phyloP scores from a whole-genome alignment of 2,113 vertebrate species.

The Perognathus longimembris region DNA sequence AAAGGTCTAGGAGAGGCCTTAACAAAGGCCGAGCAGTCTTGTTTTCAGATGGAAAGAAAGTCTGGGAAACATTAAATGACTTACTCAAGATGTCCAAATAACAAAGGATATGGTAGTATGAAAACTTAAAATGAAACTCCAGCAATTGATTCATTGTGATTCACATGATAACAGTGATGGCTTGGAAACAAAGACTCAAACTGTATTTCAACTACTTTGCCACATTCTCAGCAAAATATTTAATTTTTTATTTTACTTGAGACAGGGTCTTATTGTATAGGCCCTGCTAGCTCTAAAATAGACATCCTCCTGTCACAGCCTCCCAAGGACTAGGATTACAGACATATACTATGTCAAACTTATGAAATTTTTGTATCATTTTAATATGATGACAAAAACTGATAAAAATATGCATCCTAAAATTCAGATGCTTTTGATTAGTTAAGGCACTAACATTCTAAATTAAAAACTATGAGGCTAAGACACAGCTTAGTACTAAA shows the following conservation, averaged over 20 bases:
- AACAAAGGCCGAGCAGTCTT: not conserved
- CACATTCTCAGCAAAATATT: conserved; percentile 34
- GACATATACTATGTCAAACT: no score
- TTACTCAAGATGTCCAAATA: conserved; percentile 26
- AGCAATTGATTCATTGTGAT: not conserved
- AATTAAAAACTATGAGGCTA: not conserved
- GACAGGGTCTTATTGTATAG: no score
- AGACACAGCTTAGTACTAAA: not conserved
- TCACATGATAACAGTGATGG: conserved; percentile 9
- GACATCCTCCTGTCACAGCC: no score
- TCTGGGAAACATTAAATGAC: not conserved
- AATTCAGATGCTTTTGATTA: conserved; percentile 46
- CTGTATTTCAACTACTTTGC: not conserved
- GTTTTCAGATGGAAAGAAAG: conserved; percentile 35
- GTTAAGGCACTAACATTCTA: conserved; percentile 34
- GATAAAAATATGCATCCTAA: not conserved
- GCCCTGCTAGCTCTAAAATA: no score
- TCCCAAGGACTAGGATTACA: no score
- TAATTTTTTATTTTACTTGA: no score
- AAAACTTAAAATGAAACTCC: not conserved
- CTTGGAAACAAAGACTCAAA: not conserved
- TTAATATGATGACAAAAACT: not conserved
- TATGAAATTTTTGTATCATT: not conserved
- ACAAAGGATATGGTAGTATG: not conserved
- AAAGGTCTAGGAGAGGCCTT: not conserved